phyloP scores from a whole-genome alignment of 2,113 vertebrate genomes.

The Piaya cayana region DNA sequence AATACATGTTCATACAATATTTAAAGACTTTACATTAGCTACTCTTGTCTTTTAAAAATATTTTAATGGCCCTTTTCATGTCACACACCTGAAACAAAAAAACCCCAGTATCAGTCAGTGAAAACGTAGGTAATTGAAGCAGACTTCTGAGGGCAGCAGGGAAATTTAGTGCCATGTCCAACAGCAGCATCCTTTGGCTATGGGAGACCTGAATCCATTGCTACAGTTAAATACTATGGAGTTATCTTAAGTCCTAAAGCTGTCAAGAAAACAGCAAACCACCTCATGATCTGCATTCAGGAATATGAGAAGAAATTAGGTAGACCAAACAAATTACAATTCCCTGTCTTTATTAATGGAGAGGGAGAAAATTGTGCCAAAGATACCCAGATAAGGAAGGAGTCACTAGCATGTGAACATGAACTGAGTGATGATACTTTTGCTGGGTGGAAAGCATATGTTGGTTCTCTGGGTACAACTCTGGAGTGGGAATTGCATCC shows the following conservation, averaged over 20 bases:
- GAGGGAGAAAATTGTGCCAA: not conserved
- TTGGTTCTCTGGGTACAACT: not conserved
- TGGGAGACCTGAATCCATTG: not conserved
- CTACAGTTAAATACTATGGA: not conserved
- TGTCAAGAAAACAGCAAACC: not conserved
- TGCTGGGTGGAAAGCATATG: not conserved
- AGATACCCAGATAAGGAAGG: accelerated
- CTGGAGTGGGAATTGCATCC: not conserved
- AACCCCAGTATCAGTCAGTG: not conserved
- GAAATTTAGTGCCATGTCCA: not conserved
- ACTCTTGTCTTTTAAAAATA: not conserved
- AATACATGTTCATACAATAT: not conserved
- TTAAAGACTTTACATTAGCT: not conserved
- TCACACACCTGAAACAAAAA: accelerated
- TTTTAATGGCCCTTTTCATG: not conserved
- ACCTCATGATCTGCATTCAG: not conserved
- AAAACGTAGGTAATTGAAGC: not conserved
- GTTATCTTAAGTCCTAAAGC: not conserved
- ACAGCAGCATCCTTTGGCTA: not conserved
- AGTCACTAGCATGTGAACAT: not conserved
- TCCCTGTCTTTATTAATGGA: not conserved
- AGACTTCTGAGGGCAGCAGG: not conserved
- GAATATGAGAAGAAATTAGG: not conserved
- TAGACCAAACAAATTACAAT: not conserved
- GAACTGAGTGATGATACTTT: not conserved